These are phyloP conservation scores for Sterrhoptilus dennistouni DNA, from an alignment of 2,113 vertebrate species.

Conservation along the genomic window DNA sequence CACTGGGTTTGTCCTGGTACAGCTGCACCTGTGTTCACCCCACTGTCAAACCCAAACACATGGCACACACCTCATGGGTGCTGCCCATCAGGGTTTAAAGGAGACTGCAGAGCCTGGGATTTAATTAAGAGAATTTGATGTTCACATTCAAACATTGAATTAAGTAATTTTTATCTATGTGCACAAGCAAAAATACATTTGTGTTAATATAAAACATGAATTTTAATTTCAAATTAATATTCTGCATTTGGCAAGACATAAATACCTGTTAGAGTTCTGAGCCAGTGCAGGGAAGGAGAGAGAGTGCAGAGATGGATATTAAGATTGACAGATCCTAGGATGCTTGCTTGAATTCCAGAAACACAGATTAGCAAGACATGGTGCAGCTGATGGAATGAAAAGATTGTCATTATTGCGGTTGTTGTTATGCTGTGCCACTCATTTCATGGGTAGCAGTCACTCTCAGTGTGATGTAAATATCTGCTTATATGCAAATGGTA, in stretches of 20 bases:
- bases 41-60: not conserved
- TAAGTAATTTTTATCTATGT: not conserved
- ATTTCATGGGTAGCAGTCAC: not conserved
- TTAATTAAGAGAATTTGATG: not conserved
- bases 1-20: not conserved
- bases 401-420: not conserved
- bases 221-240: not conserved
- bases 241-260: not conserved
- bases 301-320: not conserved
- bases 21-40: not conserved
- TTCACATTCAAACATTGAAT: not conserved
- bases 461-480: not conserved
- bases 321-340: not conserved
- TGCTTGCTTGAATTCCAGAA: not conserved
- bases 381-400: not conserved
- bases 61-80: accelerated
- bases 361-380: not conserved
- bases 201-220: not conserved
- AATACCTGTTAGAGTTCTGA: not conserved
- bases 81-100: not conserved
- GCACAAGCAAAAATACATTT: not conserved
- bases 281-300: not conserved
- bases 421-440: not conserved
- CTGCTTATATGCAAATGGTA: not conserved
- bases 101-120: not conserved